Conservation (phyloP, 2,888 invertebrate species). For the Prosapia bicincta region DNA sequence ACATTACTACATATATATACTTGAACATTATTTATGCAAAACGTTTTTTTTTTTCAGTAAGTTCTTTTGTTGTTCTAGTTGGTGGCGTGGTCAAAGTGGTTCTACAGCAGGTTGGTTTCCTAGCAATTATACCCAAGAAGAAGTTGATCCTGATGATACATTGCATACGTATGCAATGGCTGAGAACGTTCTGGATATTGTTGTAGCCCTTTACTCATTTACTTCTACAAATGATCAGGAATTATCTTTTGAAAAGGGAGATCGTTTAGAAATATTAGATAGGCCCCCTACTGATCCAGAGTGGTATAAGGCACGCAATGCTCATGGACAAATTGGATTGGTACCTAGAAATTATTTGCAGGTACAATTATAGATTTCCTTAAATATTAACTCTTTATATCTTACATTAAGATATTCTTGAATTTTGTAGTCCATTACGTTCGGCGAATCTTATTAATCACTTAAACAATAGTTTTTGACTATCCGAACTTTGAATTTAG, state of each 20-base stretch:
- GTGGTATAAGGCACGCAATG: slow-evolving; percentile 96
- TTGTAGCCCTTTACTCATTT: slow-evolving; percentile 92
- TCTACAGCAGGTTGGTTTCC: slow-evolving; percentile 89
- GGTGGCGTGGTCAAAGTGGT: slow-evolving; percentile 94
- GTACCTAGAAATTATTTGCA: slow-evolving; percentile 93
- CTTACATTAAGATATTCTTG: too few relatives aligned
- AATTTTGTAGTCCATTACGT: too few relatives aligned
- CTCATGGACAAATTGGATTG: slow-evolving; percentile 87
- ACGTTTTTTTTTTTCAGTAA: too few relatives aligned
- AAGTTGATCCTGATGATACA: slow-evolving; percentile 81
- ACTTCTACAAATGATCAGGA: slow-evolving; percentile 94
- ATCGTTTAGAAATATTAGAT: slow-evolving; percentile 93
- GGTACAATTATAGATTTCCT: too few relatives aligned
- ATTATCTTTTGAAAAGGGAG: slow-evolving; percentile 94
- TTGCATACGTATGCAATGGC: slow-evolving; percentile 93
- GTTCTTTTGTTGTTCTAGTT: slow-evolving; percentile 47
- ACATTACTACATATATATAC: too few relatives aligned
- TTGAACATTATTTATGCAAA: too few relatives aligned
- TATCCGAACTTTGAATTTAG: too few relatives aligned
- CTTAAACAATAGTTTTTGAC: too few relatives aligned
- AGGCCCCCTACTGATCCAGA: slow-evolving; percentile 97
- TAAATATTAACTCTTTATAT: too few relatives aligned
- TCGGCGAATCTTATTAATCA: too few relatives aligned
- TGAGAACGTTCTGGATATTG: slow-evolving; percentile 92
- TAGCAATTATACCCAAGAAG: slow-evolving; percentile 91